These are phyloP conservation scores for Sminthurinus aureus DNA, from an alignment of 2,888 invertebrate genomes.

Conservation along the genomic window DNA sequence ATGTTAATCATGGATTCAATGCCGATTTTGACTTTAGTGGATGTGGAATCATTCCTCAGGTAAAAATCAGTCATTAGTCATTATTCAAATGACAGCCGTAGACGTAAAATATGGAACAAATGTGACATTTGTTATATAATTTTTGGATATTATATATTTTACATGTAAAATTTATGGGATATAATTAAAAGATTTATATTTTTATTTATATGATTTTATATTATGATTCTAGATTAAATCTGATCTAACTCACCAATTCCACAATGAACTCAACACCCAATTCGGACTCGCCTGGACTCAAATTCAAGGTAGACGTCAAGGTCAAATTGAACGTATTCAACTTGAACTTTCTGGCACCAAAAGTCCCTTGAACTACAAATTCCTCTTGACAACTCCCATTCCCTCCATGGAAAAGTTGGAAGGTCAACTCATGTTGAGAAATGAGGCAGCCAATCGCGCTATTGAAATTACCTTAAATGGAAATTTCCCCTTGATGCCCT, in stretches of 20 bases:
- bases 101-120: too few relatives aligned
- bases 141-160: too few relatives aligned
- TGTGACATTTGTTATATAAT: too few relatives aligned
- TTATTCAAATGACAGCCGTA: too few relatives aligned
- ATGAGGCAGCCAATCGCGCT: neutral
- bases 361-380: conserved; percentile 21
- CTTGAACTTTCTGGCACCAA: conserved; percentile 12
- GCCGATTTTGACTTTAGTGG: conserved; percentile 44
- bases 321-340: neutral
- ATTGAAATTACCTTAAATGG: conserved; percentile 36
- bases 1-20: neutral
- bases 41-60: conserved; percentile 49
- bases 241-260: conserved; percentile 20
- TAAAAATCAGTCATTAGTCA: conserved; percentile 13
- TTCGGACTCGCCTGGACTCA: conserved; percentile 25
- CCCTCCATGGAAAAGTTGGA: conserved; percentile 27
- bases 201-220: neutral
- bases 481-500: conserved; percentile 25
- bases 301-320: neutral
- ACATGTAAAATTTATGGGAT: neutral
- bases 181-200: neutral
- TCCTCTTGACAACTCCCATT: conserved; percentile 35
- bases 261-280: neutral
- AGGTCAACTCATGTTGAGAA: conserved; percentile 16
- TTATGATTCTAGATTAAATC: conserved; percentile 22